Conservation (phyloP, 1,140 invertebrate species). For the Vanessa tameamea region DNA sequence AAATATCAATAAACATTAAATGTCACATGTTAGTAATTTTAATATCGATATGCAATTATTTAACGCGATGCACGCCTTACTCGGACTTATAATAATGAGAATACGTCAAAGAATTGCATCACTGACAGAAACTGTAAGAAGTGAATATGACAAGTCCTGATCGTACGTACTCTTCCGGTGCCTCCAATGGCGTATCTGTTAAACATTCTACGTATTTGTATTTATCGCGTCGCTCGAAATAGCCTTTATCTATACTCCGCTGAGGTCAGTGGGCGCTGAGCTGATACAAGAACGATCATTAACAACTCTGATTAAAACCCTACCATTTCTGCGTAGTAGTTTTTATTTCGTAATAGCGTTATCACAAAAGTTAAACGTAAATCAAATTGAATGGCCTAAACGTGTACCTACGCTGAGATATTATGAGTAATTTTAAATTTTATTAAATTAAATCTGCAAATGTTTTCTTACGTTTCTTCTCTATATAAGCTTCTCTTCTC, state of each 20-base stretch:
- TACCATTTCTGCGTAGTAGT: constrained; percentile 60
- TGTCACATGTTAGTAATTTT: too few relatives aligned
- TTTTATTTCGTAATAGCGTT: constrained; percentile 53
- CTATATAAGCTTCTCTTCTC: too few relatives aligned
- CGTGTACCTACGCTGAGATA: background rate
- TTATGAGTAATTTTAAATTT: background rate
- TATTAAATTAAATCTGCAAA: background rate
- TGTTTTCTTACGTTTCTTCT: too few relatives aligned
- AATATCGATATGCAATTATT: too few relatives aligned
- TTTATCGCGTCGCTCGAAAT: constrained; percentile 74
- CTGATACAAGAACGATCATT: constrained; percentile 60
- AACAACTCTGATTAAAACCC: constrained; percentile 61
- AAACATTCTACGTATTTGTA: constrained; percentile 70
- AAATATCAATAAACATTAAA: too few relatives aligned
- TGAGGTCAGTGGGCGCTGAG: constrained; percentile 76
- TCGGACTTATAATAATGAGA: constrained; percentile 5
- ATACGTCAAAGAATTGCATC: constrained; percentile 1
- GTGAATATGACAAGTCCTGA: constrained; percentile 33
- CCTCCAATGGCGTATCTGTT: constrained; percentile 67
- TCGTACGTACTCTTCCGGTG: constrained; percentile 59
- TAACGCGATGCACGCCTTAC: background rate
- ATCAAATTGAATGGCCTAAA: constrained; percentile 30
- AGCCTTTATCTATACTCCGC: constrained; percentile 71
- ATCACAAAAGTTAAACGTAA: constrained; percentile 37
- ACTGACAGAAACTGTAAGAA: constrained; percentile 1